Percentiles rank a stretch among this genome's conserved stretches.
phyloP scores from a whole-genome alignment of 2,888 invertebrate genomes.

The Euplagia quadripunctaria region DNA sequence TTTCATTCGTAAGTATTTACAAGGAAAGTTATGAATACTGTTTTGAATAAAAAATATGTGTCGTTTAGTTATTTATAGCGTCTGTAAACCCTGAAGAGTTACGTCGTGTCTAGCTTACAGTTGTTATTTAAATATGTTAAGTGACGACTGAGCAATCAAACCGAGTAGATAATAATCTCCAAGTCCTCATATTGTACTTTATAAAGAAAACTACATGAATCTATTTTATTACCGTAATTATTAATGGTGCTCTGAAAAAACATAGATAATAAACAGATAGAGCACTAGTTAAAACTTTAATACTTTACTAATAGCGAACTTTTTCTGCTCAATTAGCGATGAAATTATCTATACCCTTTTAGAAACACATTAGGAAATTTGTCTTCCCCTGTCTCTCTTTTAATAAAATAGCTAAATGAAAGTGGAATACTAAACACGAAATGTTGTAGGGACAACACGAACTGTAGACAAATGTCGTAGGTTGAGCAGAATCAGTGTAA shows the following conservation, averaged over 20 bases:
- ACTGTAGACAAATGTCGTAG: constrained; percentile 40
- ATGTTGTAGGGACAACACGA: constrained; percentile 24
- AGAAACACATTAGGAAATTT: constrained; percentile 2
- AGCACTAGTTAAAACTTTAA: too few species aligned
- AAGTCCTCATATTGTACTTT: neutral
- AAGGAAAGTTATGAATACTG: neutral
- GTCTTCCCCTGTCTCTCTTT: neutral
- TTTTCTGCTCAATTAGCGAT: neutral
- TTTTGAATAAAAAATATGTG: neutral
- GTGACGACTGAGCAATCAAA: too few species aligned
- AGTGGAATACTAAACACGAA: constrained; percentile 23
- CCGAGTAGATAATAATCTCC: too few species aligned
- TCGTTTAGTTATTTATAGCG: neutral
- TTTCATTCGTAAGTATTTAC: neutral
- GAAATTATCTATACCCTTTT: neutral
- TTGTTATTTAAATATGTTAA: too few species aligned
- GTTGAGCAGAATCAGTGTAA: constrained; percentile 50
- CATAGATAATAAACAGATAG: neutral
- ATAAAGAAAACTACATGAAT: neutral
- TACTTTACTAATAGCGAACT: too few species aligned
- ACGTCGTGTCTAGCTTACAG: too few species aligned
- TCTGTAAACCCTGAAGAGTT: too few species aligned
- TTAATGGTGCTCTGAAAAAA: neutral
- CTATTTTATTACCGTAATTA: neutral
- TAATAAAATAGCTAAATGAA: constrained; percentile 18